phyloP scores from a whole-genome alignment of 2,113 vertebrate species.

The Nettapus auritus region DNA sequence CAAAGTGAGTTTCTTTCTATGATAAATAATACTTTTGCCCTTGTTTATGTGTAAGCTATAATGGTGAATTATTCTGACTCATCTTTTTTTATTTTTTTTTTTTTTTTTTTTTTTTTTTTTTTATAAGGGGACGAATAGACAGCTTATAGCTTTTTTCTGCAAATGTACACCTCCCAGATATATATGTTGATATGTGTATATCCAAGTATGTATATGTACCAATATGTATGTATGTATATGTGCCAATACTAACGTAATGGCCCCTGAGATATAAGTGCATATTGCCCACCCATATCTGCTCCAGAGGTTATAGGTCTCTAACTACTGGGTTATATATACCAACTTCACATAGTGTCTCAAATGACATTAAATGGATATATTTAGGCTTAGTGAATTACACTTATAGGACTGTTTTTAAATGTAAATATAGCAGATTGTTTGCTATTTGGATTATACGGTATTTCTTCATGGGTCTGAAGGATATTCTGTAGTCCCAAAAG shows the following conservation, averaged over 20 bases:
- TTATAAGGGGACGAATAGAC: accelerated
- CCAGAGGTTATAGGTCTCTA: neutral
- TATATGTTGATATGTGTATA: too few relatives aligned
- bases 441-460: accelerated
- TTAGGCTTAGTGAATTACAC: neutral
- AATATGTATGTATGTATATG: neutral
- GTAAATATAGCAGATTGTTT: neutral
- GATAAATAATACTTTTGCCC: neutral
- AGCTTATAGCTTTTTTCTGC: neutral
- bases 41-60: neutral
- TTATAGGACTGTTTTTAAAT: neutral
- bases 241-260: neutral
- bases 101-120: neutral
- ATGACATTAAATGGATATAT: neutral
- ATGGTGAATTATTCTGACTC: neutral
- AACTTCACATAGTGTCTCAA: neutral
- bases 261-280: neutral
- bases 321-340: neutral
- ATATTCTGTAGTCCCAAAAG: neutral
- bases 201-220: neutral
- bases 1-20: neutral
- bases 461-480: neutral
- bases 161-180: neutral
- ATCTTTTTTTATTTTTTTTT: neutral
- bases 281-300: neutral